Conservation (phyloP, 2,797 vertebrate genomes). For the Phoxinus dragarum region DNA sequence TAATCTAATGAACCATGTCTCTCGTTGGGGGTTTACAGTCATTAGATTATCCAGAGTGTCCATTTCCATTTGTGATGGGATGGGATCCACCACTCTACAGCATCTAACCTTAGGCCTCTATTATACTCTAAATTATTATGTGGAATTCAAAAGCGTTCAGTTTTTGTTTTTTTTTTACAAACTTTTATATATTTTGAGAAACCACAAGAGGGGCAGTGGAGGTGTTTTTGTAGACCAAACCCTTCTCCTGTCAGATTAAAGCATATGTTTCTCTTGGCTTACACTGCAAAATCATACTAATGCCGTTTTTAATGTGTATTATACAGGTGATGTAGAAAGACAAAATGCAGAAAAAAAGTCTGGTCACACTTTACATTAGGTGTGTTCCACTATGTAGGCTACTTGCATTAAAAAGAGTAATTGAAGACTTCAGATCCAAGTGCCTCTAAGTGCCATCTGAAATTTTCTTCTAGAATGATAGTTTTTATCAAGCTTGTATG, state of each 20-base stretch:
- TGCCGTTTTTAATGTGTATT: background rate
- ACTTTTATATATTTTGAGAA: constrained; percentile 1
- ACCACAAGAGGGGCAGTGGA: constrained; percentile 64
- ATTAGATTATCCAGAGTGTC: constrained; percentile 25
- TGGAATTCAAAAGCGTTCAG: background rate
- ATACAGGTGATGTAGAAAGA: background rate
- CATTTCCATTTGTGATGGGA: background rate
- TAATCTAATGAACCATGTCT: constrained; percentile 34
- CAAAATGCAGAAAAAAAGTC: background rate
- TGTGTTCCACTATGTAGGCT: background rate
- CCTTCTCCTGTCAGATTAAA: background rate
- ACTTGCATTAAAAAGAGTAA: background rate
- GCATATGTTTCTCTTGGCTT: background rate
- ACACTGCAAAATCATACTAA: background rate
- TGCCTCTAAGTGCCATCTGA: too few relatives aligned
- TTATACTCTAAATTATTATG: background rate
- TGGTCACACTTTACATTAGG: background rate
- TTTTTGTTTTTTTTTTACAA: background rate
- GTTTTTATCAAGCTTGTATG: too few relatives aligned
- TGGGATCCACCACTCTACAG: background rate
- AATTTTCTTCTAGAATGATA: too few relatives aligned
- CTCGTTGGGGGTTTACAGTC: constrained; percentile 14
- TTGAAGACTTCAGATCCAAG: background rate
- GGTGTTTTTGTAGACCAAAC: constrained; percentile 33
- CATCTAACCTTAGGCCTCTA: background rate